These are phyloP conservation scores for Sylvia atricapilla DNA, from an alignment of 2,113 vertebrate genomes.

Conservation along the genomic window DNA sequence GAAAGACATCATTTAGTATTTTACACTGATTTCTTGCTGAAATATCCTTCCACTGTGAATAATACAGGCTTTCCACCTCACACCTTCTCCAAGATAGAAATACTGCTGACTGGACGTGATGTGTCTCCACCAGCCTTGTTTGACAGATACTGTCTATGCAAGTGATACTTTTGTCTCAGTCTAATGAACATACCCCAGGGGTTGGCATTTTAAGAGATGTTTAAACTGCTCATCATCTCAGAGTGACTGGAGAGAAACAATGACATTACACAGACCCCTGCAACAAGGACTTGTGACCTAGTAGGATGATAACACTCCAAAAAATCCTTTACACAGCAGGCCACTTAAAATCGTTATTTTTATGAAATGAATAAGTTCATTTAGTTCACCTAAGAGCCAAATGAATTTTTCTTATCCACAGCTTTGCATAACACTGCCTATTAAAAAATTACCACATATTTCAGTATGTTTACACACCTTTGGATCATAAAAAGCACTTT, in stretches of 20 bases:
- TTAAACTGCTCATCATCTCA: neutral
- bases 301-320: neutral
- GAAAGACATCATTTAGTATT: neutral
- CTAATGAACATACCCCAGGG: neutral
- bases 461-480: neutral
- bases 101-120: neutral
- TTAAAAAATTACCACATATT: neutral
- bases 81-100: neutral
- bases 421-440: neutral
- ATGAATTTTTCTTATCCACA: neutral
- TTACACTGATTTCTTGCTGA: neutral
- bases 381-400: neutral
- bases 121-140: neutral
- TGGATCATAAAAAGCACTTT: neutral
- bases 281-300: neutral
- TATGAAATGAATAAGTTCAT: neutral
- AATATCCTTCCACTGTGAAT: neutral
- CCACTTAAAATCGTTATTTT: neutral
- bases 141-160: neutral
- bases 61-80: neutral
- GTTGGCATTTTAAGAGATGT: neutral
- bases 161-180: neutral
- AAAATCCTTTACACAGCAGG: neutral
- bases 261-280: neutral
- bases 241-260: neutral